Conservation (phyloP, 2,113 vertebrate species). For the Engystomops pustulosus region DNA sequence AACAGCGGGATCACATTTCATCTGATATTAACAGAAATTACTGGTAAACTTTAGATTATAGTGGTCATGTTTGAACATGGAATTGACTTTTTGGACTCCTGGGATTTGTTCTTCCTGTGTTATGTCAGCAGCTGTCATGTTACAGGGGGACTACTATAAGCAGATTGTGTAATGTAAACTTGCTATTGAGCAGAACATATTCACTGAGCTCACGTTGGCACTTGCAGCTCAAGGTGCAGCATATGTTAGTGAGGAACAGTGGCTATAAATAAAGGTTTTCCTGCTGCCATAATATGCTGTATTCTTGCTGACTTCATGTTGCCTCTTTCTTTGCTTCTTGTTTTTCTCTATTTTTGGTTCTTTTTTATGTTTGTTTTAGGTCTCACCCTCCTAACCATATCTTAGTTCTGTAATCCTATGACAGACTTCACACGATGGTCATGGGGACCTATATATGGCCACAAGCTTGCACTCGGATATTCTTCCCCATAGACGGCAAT, state of each 20-base stretch:
- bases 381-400: too few relatives aligned
- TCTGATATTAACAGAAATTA: neutral
- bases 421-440: too few relatives aligned
- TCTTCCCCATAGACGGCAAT: too few relatives aligned
- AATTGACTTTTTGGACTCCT: neutral
- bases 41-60: neutral
- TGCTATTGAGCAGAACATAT: too few relatives aligned
- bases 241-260: neutral
- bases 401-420: too few relatives aligned
- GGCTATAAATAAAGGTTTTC: neutral
- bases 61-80: neutral
- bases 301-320: neutral
- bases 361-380: neutral
- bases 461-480: too few relatives aligned
- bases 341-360: neutral
- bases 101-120: neutral
- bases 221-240: neutral
- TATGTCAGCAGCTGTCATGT: too few relatives aligned
- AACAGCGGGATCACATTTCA: constrained; percentile 10
- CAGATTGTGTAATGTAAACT: too few relatives aligned
- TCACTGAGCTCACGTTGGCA: neutral
- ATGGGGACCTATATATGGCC: too few relatives aligned
- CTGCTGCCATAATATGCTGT: neutral
- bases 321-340: neutral
- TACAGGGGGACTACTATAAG: too few relatives aligned